phyloP scores from a whole-genome alignment of 2,113 vertebrate genomes.

The Caracal caracal region DNA sequence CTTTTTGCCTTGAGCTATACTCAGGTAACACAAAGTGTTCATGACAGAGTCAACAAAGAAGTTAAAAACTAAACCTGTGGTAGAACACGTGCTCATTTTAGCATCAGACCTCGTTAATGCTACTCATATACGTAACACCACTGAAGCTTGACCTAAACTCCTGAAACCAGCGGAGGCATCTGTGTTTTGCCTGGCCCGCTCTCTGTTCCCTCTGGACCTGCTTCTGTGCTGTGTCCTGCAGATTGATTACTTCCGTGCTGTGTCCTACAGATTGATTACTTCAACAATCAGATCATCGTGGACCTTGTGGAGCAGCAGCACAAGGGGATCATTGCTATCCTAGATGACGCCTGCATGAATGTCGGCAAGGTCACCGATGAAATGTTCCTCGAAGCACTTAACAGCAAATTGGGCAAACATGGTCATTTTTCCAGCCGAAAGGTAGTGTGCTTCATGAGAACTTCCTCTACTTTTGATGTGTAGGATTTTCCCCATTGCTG shows the following conservation, averaged over 20 bases:
- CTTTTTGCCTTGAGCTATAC: not conserved
- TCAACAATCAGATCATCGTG: slow-evolving; percentile 99
- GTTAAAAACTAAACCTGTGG: not conserved
- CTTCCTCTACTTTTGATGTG: not conserved
- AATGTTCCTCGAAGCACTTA: slow-evolving; percentile 96
- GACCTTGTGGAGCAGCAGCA: slow-evolving; percentile 98
- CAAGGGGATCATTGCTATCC: slow-evolving; percentile 95
- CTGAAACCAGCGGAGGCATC: fast-evolving
- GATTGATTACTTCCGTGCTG: slow-evolving; percentile 92
- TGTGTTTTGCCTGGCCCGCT: no score
- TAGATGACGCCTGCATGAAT: slow-evolving; percentile 98
- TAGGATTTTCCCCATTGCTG: not conserved
- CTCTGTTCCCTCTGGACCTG: not conserved
- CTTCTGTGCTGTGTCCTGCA: slow-evolving; percentile 65
- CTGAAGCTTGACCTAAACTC: not conserved
- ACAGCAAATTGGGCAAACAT: slow-evolving; percentile 94
- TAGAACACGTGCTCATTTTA: not conserved
- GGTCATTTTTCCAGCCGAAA: slow-evolving; percentile 98
- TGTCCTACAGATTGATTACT: slow-evolving; percentile 94
- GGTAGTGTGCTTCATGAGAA: slow-evolving; percentile 83
- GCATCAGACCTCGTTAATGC: not conserved
- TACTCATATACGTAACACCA: not conserved
- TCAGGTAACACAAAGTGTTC: not conserved
- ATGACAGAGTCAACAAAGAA: not conserved
- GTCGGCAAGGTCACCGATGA: slow-evolving; percentile 97